Evolutionary conservation across 2,797 vertebrate species (phyloP).

Genomic region (Rhinella marina): DNA sequence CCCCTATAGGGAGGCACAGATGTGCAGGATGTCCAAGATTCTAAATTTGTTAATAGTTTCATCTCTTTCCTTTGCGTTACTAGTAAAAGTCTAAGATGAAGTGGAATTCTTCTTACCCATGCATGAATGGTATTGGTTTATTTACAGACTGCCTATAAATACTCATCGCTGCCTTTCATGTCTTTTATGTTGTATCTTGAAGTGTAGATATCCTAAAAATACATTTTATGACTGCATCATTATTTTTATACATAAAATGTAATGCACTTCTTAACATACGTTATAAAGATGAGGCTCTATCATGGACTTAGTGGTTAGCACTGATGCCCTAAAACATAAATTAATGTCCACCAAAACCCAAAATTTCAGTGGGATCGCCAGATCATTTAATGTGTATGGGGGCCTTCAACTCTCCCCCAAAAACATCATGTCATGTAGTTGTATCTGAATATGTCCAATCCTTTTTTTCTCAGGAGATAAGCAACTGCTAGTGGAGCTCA

Average conservation of each 20-base stretch:
- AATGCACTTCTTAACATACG: background rate
- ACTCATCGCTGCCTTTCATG: background rate
- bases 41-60: slow-evolving; percentile 20
- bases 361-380: too few relatives aligned
- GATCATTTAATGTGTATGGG: too few relatives aligned
- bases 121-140: background rate
- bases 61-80: background rate
- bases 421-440: too few relatives aligned
- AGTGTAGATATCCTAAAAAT: background rate
- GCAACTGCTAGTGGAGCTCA: too few relatives aligned
- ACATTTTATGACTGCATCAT: background rate
- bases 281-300: background rate
- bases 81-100: too few relatives aligned
- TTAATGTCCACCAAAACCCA: too few relatives aligned
- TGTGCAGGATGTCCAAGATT: slow-evolving; percentile 3
- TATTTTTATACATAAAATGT: background rate
- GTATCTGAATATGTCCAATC: too few relatives aligned
- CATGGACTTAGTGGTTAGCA: background rate
- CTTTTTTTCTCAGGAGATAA: too few relatives aligned
- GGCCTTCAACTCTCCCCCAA: too few relatives aligned
- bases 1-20: slow-evolving; percentile 24
- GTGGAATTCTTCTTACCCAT: background rate
- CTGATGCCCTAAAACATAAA: background rate
- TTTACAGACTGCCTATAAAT: background rate
- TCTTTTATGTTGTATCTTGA: background rate